These are phyloP conservation scores for Cecidostiba fungosa DNA, from an alignment of 2,888 invertebrate genomes.

Conservation along the genomic window DNA sequence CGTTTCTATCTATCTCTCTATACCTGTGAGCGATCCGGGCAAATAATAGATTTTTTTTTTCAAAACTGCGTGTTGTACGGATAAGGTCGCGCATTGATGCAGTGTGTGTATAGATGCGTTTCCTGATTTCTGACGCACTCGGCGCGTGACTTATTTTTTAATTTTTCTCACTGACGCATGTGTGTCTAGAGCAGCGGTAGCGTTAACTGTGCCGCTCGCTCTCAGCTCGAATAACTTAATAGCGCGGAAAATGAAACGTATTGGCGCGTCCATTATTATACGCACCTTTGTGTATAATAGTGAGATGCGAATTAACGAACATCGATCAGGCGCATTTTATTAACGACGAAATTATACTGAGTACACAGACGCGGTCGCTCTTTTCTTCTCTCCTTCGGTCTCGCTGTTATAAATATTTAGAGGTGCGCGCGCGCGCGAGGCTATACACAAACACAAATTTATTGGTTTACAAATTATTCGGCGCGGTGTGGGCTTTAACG, in stretches of 20 bases:
- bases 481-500: neutral
- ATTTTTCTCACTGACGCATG: slow-evolving; percentile 17
- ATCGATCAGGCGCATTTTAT: neutral
- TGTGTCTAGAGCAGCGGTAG: neutral
- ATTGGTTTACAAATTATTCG: slow-evolving; percentile 39
- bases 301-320: too few species aligned
- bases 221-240: neutral
- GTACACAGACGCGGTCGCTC: neutral
- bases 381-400: neutral
- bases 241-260: slow-evolving; percentile 1
- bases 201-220: neutral
- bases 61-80: neutral
- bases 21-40: neutral
- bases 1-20: neutral
- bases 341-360: neutral
- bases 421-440: neutral
- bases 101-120: slow-evolving; percentile 14
- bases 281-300: too few species aligned
- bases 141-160: slow-evolving; percentile 38
- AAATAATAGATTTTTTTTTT: slow-evolving; percentile 19
- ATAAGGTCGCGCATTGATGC: slow-evolving; percentile 12
- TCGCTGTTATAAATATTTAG: neutral
- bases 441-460: slow-evolving; percentile 3
- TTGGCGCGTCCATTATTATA: too few species aligned
- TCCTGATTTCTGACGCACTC: slow-evolving; percentile 49